A percentile compares a stretch with the other conserved stretches of the same genome.
Evolutionary conservation across 2,797 vertebrate genomes (phyloP).

Genomic region (Parauchenoglanis ngamensis): DNA sequence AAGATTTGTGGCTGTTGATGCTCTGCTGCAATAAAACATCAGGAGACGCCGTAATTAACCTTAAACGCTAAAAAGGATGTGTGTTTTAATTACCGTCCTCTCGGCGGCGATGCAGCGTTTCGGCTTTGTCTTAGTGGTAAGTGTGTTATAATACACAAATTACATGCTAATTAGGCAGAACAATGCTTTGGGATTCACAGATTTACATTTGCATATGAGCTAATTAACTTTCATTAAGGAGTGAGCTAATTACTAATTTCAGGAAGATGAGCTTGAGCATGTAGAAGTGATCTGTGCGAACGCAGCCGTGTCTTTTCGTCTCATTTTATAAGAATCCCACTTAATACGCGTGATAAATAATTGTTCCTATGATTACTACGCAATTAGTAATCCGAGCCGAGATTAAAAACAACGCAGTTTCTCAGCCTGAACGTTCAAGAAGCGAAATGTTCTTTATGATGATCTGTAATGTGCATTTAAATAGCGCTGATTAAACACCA

Average conservation of each 20-base stretch:
- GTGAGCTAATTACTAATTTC: conserved; percentile 52
- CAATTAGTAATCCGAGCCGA: not conserved
- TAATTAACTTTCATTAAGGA: conserved; percentile 67
- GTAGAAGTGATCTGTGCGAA: conserved; percentile 13
- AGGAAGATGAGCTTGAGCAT: conserved; percentile 10
- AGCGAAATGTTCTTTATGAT: not conserved
- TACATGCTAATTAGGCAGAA: conserved; percentile 75
- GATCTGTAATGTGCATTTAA: conserved; percentile 7
- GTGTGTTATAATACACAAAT: conserved; percentile 67
- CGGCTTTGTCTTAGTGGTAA: conserved; percentile 63
- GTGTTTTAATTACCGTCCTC: conserved; percentile 74
- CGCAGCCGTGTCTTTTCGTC: not conserved
- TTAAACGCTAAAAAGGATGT: conserved; percentile 68
- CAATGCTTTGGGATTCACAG: conserved; percentile 70
- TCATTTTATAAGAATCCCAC: not conserved
- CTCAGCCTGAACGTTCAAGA: not conserved
- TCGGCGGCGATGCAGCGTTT: conserved; percentile 58
- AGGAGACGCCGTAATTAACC: conserved; percentile 76
- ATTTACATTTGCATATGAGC: conserved; percentile 71
- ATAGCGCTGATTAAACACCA: conserved; percentile 8
- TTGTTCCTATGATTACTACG: not conserved
- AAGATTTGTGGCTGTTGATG: conserved; percentile 67
- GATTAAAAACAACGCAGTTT: not conserved
- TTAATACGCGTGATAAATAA: not conserved
- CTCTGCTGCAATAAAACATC: conserved; percentile 64